A percentile compares a stretch with the other conserved stretches of the same genome.
These are phyloP conservation scores for Abscondita cerata DNA, from an alignment of 2,888 invertebrate genomes.

Conservation along the genomic window DNA sequence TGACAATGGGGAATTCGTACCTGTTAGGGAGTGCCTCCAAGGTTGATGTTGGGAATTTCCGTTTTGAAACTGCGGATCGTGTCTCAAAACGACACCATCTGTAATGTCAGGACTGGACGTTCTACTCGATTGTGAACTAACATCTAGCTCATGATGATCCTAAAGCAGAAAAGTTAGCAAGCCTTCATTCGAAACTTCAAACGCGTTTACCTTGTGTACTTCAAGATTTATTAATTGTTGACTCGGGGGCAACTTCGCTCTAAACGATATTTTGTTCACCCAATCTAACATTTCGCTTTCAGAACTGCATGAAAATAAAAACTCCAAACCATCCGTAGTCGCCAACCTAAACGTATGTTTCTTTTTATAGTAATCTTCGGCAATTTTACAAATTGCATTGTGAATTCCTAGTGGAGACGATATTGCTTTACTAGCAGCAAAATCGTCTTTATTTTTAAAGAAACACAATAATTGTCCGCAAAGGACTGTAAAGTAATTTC, in stretches of 20 bases:
- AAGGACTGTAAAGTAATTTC: slow-evolving; percentile 90
- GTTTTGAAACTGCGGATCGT: slow-evolving; percentile 52
- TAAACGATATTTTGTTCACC: slow-evolving; percentile 92
- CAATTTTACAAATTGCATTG: slow-evolving; percentile 82
- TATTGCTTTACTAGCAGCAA: slow-evolving; percentile 85
- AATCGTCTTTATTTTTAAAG: slow-evolving; percentile 95
- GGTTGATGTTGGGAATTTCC: slow-evolving; percentile 38
- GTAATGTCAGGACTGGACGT: slow-evolving; percentile 63
- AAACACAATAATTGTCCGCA: slow-evolving; percentile 97
- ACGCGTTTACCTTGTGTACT: slow-evolving; percentile 54
- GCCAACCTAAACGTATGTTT: slow-evolving; percentile 90
- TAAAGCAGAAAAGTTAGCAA: slow-evolving; percentile 34
- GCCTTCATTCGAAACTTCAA: neutral
- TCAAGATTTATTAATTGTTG: slow-evolving; percentile 87
- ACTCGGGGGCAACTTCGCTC: slow-evolving; percentile 89
- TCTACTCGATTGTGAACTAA: slow-evolving; percentile 64
- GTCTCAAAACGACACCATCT: slow-evolving; percentile 52
- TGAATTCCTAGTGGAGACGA: slow-evolving; percentile 85
- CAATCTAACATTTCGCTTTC: slow-evolving; percentile 84
- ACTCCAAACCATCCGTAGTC: slow-evolving; percentile 92
- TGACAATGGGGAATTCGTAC: slow-evolving; percentile 40
- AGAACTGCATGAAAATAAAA: slow-evolving; percentile 81
- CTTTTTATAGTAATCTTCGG: slow-evolving; percentile 94
- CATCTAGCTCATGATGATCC: slow-evolving; percentile 56
- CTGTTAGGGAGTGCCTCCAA: slow-evolving; percentile 52